These are phyloP conservation scores for Sinocyclocheilus anophthalmus DNA, from an alignment of 2,113 vertebrate species.

Conservation along the genomic window DNA sequence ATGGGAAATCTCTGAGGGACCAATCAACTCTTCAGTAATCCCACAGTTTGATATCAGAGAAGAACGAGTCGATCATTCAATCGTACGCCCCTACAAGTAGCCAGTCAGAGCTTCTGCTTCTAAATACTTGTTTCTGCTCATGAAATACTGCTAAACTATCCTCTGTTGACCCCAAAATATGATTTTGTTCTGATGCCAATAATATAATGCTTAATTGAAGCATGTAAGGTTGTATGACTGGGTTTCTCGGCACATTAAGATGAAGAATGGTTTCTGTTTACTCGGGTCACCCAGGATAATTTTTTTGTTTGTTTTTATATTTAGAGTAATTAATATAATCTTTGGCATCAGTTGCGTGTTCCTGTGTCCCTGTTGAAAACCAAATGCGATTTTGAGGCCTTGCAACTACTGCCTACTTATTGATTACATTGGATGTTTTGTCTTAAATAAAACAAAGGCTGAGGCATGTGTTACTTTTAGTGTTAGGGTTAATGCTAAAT, in stretches of 20 bases:
- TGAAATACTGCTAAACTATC: neutral
- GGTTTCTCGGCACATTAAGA: neutral
- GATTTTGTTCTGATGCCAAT: neutral
- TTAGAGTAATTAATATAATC: slow-evolving; percentile 9
- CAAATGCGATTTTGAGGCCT: neutral
- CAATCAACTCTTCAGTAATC: slow-evolving; percentile 67
- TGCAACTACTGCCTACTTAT: slow-evolving; percentile 26
- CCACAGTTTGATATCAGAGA: slow-evolving; percentile 49
- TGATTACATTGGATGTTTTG: neutral
- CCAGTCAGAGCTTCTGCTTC: slow-evolving; percentile 34
- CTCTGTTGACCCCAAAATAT: neutral
- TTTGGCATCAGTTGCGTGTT: neutral
- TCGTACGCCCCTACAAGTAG: slow-evolving; percentile 40
- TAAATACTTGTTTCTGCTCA: neutral
- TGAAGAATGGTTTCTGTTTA: neutral
- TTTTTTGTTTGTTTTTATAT: neutral
- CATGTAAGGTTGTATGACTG: neutral
- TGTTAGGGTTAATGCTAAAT: neutral
- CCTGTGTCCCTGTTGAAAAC: neutral
- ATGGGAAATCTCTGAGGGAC: slow-evolving; percentile 67
- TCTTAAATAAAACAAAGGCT: neutral
- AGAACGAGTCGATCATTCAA: slow-evolving; percentile 47
- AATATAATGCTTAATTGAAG: neutral
- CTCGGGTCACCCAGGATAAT: neutral
- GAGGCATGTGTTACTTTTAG: neutral